phyloP scores from a whole-genome alignment of 2,797 vertebrate species.

The Schizopygopsis malacanthus region DNA sequence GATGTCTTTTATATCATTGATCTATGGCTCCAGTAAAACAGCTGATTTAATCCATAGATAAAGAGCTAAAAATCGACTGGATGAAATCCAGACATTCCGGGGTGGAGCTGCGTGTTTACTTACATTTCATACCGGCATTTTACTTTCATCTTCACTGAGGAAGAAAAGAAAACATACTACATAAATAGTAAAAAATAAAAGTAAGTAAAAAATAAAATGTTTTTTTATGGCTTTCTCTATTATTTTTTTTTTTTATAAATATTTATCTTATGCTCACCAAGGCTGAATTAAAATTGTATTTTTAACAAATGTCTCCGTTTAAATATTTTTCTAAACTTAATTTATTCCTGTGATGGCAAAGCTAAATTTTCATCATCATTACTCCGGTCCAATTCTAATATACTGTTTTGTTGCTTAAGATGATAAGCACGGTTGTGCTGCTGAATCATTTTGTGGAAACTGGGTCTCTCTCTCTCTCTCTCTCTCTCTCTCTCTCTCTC shows the following conservation, averaged over 20 bases:
- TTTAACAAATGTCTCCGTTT: neutral
- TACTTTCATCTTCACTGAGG: neutral
- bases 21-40: conserved; percentile 39
- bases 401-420: neutral
- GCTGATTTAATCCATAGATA: conserved; percentile 40
- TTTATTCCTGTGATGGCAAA: neutral
- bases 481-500: too few species aligned
- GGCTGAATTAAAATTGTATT: neutral
- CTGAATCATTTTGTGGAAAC: neutral
- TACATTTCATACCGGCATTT: neutral
- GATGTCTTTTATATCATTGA: conserved; percentile 45
- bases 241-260: neutral
- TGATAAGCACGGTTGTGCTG: neutral
- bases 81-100: conserved; percentile 33
- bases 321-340: neutral
- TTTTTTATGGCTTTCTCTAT: too few species aligned
- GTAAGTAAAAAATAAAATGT: neutral
- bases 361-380: neutral
- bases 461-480: neutral
- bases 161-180: neutral
- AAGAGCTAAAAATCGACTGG: conserved; percentile 36
- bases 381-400: neutral
- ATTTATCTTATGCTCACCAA: neutral
- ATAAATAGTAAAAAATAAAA: too few species aligned
- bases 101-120: neutral